phyloP scores from a whole-genome alignment of 2,113 vertebrate species.

The Saiga tatarica region DNA sequence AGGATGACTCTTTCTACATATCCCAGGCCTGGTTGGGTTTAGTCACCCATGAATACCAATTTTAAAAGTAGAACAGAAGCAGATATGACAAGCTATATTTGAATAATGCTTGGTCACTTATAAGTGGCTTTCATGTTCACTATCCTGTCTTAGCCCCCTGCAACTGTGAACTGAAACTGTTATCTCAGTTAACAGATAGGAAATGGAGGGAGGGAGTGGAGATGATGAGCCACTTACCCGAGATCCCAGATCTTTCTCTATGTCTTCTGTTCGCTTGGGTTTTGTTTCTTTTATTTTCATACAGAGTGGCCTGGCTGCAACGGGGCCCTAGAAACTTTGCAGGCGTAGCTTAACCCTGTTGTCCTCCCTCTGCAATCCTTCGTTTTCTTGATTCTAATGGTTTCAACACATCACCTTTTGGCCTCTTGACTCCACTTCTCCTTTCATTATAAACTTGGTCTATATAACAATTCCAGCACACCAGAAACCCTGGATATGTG shows the following conservation, averaged over 20 bases:
- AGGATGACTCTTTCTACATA: not conserved
- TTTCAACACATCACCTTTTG: not conserved
- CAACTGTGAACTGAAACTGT: not conserved
- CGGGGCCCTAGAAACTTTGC: fast-evolving
- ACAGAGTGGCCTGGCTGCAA: fast-evolving
- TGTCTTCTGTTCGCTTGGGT: not conserved
- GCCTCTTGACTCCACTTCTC: not conserved
- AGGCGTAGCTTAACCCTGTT: not conserved
- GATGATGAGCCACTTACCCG: not conserved
- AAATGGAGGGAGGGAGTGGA: not conserved
- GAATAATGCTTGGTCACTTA: not conserved
- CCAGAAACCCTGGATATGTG: not conserved
- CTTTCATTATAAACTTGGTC: not conserved
- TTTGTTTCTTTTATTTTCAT: not conserved
- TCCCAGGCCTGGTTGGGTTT: not conserved
- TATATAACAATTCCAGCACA: not conserved
- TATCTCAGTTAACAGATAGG: not conserved
- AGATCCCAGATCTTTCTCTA: not conserved
- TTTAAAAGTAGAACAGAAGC: not conserved
- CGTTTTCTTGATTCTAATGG: not conserved
- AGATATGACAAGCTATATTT: not conserved
- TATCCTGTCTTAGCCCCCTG: constrained; percentile 31
- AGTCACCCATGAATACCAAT: not conserved
- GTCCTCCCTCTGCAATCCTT: not conserved
- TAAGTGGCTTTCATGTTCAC: not conserved